Percentiles rank a stretch among this genome's conserved stretches.
phyloP scores from a whole-genome alignment of 2,113 vertebrate genomes.

The Tapirus terrestris region DNA sequence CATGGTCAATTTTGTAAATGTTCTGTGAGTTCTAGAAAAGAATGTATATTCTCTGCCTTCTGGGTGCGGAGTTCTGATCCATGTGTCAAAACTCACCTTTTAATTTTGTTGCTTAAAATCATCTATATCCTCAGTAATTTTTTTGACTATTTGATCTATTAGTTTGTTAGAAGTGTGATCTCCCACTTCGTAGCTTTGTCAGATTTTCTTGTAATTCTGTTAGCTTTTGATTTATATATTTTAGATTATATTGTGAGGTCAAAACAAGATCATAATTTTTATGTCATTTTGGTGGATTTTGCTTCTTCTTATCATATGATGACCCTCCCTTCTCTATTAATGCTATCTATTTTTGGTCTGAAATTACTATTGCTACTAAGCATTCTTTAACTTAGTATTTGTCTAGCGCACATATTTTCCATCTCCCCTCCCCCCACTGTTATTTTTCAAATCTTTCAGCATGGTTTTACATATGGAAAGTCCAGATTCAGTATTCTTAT shows the following conservation, averaged over 20 bases:
- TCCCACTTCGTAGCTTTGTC: neutral
- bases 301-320: neutral
- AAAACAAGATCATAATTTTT: neutral
- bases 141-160: neutral
- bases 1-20: neutral
- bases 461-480: neutral
- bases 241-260: neutral
- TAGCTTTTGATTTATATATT: neutral
- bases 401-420: neutral
- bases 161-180: neutral
- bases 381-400: neutral
- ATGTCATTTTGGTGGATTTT: neutral
- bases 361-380: neutral
- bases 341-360: neutral
- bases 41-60: neutral
- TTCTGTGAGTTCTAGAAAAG: neutral
- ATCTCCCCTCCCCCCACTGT: accelerated
- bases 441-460: neutral
- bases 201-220: neutral
- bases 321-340: neutral
- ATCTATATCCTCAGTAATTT: neutral
- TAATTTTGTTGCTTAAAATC: neutral
- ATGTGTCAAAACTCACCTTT: neutral
- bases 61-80: neutral
- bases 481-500: neutral